phyloP scores from a whole-genome alignment of 2,113 vertebrate genomes.

The Gymnogyps californianus region DNA sequence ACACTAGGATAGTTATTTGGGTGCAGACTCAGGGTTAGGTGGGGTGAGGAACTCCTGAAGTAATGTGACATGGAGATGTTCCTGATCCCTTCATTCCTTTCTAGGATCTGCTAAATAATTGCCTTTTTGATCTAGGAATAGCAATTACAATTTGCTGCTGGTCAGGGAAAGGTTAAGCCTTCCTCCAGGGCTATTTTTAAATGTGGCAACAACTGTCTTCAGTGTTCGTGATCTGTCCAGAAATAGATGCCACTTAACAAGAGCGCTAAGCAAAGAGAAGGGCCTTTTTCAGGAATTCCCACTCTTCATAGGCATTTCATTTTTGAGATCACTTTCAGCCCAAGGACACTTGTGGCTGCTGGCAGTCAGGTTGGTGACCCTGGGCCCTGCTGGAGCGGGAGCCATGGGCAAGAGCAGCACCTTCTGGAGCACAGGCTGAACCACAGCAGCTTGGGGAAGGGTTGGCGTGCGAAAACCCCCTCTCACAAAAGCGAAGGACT shows the following conservation, averaged over 20 bases:
- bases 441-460: neutral
- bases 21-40: neutral
- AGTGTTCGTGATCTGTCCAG: slow-evolving; percentile 26
- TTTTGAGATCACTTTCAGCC: neutral
- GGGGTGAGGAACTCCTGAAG: neutral
- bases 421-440: neutral
- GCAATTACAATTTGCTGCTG: slow-evolving; percentile 18
- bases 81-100: neutral
- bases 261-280: slow-evolving; percentile 23
- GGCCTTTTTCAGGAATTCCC: slow-evolving; percentile 46
- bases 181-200: slow-evolving; percentile 66
- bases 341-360: neutral
- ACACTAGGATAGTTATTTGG: neutral
- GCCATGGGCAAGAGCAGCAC: neutral
- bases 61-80: neutral
- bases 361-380: neutral
- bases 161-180: slow-evolving; percentile 57
- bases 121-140: slow-evolving; percentile 33
- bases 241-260: slow-evolving; percentile 47
- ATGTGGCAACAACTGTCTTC: slow-evolving; percentile 68
- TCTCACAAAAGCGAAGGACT: neutral
- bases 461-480: fast-evolving
- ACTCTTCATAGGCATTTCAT: neutral
- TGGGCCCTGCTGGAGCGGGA: fast-evolving
- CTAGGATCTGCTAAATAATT: neutral